Evolutionary conservation across 2,797 vertebrate genomes (phyloP).

Genomic region (Microcaecilia unicolor): DNA sequence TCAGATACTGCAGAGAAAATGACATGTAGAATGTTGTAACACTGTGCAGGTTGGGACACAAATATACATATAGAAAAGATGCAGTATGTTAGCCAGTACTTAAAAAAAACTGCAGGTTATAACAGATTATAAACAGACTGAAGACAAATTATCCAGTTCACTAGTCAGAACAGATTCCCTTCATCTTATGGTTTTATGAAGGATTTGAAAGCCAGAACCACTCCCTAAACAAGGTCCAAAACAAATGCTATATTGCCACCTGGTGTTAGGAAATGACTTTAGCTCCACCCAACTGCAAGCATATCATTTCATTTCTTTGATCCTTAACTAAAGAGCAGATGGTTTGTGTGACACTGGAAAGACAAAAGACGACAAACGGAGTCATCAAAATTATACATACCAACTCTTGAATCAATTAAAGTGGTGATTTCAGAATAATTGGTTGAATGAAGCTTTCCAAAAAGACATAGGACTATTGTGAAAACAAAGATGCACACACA

Average conservation of each 20-base stretch:
- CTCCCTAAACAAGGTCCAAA: rapidly evolving
- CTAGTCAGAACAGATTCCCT: too few species aligned
- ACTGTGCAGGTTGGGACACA: too few species aligned
- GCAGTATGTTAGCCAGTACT: too few species aligned
- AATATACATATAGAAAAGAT: too few species aligned
- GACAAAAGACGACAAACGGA: slow-evolving; percentile 18
- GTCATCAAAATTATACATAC: slow-evolving; percentile 25
- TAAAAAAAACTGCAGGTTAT: too few species aligned
- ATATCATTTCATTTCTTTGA: slow-evolving; percentile 7
- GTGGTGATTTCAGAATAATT: slow-evolving; percentile 11
- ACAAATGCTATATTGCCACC: neutral
- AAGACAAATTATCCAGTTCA: too few species aligned
- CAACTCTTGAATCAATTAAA: slow-evolving; percentile 8
- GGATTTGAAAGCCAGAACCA: too few species aligned
- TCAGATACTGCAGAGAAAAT: too few species aligned
- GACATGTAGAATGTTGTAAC: too few species aligned
- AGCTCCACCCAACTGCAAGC: neutral
- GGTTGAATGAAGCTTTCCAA: slow-evolving; percentile 15
- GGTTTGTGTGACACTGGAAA: slow-evolving; percentile 10
- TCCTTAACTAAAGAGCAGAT: slow-evolving; percentile 17
- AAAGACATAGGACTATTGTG: slow-evolving; percentile 35
- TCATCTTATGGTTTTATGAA: too few species aligned
- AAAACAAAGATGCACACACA: slow-evolving; percentile 5
- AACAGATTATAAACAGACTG: too few species aligned
- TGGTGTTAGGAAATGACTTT: neutral